These are phyloP conservation scores for Poeciliopsis paucimaculata DNA, from an alignment of 2,797 vertebrate genomes.

Conservation along the genomic window DNA sequence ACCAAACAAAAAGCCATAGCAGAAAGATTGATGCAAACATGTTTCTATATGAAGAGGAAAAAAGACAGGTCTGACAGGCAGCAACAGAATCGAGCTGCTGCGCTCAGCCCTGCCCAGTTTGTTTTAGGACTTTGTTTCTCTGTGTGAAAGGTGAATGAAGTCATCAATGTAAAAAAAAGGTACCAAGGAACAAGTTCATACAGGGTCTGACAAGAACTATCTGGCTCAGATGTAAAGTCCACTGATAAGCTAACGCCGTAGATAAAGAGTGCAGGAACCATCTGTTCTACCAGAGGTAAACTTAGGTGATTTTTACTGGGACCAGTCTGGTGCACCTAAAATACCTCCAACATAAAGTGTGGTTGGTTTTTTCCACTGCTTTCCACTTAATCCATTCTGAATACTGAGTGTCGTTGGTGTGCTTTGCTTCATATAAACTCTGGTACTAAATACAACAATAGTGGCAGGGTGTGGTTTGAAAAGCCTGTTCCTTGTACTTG, in stretches of 20 bases:
- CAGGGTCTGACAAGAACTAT: background rate
- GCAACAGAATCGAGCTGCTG: background rate
- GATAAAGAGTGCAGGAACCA: background rate
- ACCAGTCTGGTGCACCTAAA: background rate
- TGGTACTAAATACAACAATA: background rate
- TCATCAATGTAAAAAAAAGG: background rate
- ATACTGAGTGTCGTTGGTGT: background rate
- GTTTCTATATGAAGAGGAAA: background rate
- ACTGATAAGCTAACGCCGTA: background rate
- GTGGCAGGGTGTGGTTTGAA: background rate
- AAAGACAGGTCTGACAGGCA: too few species aligned
- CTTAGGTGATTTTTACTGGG: background rate
- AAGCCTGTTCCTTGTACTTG: background rate
- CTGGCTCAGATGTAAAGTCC: background rate
- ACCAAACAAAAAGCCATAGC: slow-evolving; percentile 32
- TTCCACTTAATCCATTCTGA: background rate
- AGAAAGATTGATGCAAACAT: slow-evolving; percentile 58
- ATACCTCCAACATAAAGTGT: background rate
- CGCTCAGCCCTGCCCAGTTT: background rate
- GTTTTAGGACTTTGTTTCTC: background rate
- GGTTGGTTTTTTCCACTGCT: background rate
- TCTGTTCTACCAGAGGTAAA: background rate
- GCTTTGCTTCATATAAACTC: background rate
- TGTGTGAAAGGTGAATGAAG: background rate
- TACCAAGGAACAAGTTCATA: background rate